Evolutionary conservation across 1,140 invertebrate species (phyloP).

Genomic region (Aleiodes sp.): DNA sequence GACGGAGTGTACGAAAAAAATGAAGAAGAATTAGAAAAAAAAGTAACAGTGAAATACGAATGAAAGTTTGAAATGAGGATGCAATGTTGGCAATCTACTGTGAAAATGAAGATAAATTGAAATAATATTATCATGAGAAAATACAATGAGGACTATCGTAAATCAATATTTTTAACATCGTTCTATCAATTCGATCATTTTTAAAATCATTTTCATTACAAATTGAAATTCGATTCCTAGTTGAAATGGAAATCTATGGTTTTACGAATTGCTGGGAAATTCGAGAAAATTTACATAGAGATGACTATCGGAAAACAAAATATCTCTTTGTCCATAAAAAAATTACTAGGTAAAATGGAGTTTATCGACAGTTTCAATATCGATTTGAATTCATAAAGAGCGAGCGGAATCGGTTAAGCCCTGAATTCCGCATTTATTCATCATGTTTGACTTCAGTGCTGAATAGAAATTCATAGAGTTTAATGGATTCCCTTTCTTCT

Average conservation of each 20-base stretch:
- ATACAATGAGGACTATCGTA: too few relatives aligned
- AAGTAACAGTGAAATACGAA: background rate
- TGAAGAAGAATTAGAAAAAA: background rate
- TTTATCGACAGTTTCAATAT: background rate
- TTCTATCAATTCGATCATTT: too few relatives aligned
- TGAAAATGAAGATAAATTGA: background rate
- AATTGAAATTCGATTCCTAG: too few relatives aligned
- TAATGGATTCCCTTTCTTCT: too few relatives aligned
- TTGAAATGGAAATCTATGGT: too few relatives aligned
- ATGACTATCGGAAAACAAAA: constrained; percentile 1
- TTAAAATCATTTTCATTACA: too few relatives aligned
- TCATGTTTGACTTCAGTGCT: too few relatives aligned
- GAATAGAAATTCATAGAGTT: too few relatives aligned
- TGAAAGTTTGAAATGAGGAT: background rate
- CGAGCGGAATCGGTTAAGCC: too few relatives aligned
- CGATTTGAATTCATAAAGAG: background rate
- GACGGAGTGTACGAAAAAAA: constrained; percentile 21
- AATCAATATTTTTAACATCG: too few relatives aligned
- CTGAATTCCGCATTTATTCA: too few relatives aligned
- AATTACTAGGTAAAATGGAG: background rate
- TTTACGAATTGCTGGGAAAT: background rate
- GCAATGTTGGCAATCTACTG: background rate
- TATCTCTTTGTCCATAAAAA: background rate
- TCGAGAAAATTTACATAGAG: constrained; percentile 2
- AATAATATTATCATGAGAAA: background rate